A percentile compares a stretch with the other conserved stretches of the same genome.
Evolutionary conservation across 2,888 invertebrate genomes (phyloP).

Genomic region (Catonia carolina): DNA sequence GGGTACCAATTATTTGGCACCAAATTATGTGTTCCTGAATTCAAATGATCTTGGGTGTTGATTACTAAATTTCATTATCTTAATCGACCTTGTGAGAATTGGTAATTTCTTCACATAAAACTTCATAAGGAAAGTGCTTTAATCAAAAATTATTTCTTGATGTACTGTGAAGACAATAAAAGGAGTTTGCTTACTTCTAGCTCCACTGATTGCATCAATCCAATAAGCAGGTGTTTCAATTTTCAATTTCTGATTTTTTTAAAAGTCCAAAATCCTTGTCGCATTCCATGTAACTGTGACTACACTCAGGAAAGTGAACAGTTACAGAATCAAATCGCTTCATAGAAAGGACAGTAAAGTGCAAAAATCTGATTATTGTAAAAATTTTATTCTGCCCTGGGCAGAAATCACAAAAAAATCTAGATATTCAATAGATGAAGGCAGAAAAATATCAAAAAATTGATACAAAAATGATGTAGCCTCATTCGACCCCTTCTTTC

Average conservation of each 20-base stretch:
- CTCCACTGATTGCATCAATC: slow-evolving; percentile 16
- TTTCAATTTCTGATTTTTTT: slow-evolving; percentile 27
- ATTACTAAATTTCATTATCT: too few relatives aligned
- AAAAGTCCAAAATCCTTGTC: slow-evolving; percentile 30
- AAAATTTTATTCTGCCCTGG: slow-evolving; percentile 29
- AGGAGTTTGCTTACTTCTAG: slow-evolving; percentile 8
- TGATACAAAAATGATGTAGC: slow-evolving; percentile 26
- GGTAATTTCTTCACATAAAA: too few relatives aligned
- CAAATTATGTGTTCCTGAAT: too few relatives aligned
- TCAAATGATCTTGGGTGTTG: too few relatives aligned
- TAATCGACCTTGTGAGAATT: too few relatives aligned
- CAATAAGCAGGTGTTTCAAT: slow-evolving; percentile 32
- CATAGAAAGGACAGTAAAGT: slow-evolving; percentile 21
- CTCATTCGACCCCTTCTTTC: slow-evolving; percentile 28
- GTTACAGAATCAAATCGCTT: slow-evolving; percentile 15
- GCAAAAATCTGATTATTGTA: slow-evolving; percentile 25
- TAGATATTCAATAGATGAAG: slow-evolving; percentile 18
- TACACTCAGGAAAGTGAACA: slow-evolving; percentile 23
- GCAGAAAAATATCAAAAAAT: slow-evolving; percentile 25
- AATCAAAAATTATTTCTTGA: slow-evolving; percentile 10
- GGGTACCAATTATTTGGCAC: too few relatives aligned
- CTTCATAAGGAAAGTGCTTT: slow-evolving; percentile 6
- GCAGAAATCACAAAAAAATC: slow-evolving; percentile 30
- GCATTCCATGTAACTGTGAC: slow-evolving; percentile 32
- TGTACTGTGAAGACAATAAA: slow-evolving; percentile 13